Evolutionary conservation across 2,113 vertebrate species (phyloP).

Genomic region (Myrmecobius fasciatus): DNA sequence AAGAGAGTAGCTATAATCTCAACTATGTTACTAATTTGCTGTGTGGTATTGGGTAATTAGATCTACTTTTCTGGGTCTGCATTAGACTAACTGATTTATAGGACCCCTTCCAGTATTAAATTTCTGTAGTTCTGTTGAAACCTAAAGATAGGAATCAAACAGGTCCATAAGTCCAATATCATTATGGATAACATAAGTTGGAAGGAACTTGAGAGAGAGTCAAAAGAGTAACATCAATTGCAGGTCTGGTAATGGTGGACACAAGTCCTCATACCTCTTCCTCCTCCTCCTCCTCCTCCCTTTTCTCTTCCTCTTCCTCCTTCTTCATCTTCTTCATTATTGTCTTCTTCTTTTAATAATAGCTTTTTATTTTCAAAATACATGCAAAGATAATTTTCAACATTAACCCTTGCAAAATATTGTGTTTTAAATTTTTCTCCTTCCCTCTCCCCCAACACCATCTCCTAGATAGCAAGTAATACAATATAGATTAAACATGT

Average conservation of each 20-base stretch:
- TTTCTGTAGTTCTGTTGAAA: neutral
- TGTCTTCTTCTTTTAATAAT: too few species aligned
- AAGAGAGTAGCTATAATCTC: neutral
- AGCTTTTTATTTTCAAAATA: too few species aligned
- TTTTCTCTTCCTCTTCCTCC: too few species aligned
- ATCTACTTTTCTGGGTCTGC: neutral
- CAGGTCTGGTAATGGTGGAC: neutral
- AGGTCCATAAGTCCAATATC: slow-evolving; percentile 15
- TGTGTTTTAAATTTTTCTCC: too few species aligned
- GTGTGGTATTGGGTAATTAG: neutral
- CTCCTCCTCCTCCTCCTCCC: too few species aligned
- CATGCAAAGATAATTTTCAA: too few species aligned
- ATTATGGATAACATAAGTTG: neutral
- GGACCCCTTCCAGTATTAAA: neutral
- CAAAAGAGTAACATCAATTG: neutral
- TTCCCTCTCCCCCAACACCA: too few species aligned
- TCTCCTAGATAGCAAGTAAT: too few species aligned
- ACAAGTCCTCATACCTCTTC: neutral
- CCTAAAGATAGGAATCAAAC: neutral
- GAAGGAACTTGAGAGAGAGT: neutral
- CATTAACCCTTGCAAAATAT: too few species aligned
- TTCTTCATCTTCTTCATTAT: too few species aligned
- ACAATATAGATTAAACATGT: too few species aligned
- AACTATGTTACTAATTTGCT: neutral
- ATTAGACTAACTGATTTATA: neutral